Evolutionary conservation across 2,888 invertebrate genomes (phyloP).

Genomic region (Sipunculus nudus): DNA sequence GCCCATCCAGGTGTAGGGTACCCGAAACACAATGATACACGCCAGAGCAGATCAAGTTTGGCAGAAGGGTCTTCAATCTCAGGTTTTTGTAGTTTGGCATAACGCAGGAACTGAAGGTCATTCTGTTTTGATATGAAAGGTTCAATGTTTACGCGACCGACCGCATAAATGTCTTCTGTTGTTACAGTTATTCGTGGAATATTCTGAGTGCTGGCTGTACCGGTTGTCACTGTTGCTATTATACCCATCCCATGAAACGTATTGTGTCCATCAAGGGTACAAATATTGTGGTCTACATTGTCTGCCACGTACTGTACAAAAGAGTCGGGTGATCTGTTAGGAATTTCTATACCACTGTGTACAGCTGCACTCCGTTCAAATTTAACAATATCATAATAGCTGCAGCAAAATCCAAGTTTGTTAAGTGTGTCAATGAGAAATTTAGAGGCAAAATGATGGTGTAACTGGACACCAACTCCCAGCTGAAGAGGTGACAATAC

Average conservation of each 20-base stretch:
- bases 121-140: too few species aligned
- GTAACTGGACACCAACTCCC: conserved; percentile 42
- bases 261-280: conserved; percentile 14
- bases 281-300: conserved; percentile 27
- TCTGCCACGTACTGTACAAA: too few species aligned
- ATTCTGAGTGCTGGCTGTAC: too few species aligned
- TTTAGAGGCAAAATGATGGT: conserved; percentile 40
- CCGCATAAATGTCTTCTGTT: too few species aligned
- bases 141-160: too few species aligned
- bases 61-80: too few species aligned
- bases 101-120: too few species aligned
- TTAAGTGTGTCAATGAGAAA: conserved; percentile 42
- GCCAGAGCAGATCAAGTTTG: conserved; percentile 2
- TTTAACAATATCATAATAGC: conserved; percentile 38
- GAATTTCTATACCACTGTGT: too few species aligned
- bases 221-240: conserved; percentile 4
- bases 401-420: conserved; percentile 37
- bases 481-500: conserved; percentile 41
- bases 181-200: too few species aligned
- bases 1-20: conserved; percentile 4
- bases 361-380: too few species aligned
- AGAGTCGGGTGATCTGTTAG: too few species aligned
- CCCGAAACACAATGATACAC: not conserved
- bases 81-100: too few species aligned
- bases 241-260: conserved; percentile 23